Base-by-base conservation (phyloP, 2,888 invertebrate species). In the Hydroisotoma schaefferi region DNA sequence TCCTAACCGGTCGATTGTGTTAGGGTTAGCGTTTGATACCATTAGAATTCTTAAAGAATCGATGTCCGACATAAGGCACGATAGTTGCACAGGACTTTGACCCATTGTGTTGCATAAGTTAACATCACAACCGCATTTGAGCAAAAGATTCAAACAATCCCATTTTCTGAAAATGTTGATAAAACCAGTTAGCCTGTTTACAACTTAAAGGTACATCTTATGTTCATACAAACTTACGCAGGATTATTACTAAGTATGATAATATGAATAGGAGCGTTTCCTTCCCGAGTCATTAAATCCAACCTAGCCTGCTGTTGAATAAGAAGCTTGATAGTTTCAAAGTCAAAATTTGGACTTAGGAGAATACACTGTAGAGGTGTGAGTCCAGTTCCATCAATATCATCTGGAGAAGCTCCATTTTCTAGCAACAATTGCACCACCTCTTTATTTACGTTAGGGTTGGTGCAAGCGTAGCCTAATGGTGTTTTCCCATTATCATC, bases 31-130 rank as follows among this genome's bases (percentile, higher is more conserved):
- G 27, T 61, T 60, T 8, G 63, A 49, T n/a, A 60, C 48, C 2
- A 70, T 51, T n/a, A 72, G 59, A 47, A 70, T 60, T 47, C 60
- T 48, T 22, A 69, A 55, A 22, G 67, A 63, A 44, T 67, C 59
- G 12, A 63, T 57, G 53, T 72, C 71, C 20, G 64, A 58, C 52
- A 60, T 48, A 5, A 67, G 59, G 40, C 69, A 69, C 22, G 68
- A 64, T 25, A 70, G 46, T 46, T 72, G 71, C 25, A 69, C 52
- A 10, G 70, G 63, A 37, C 52, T 69, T 51, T 70, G 71, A n/a
- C 67, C 62, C 57, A 67, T 63, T 38, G 61, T 55, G 43, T 67
- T 70, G 25, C 47, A 53, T 20, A 59, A 44, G 57, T 71, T 63
- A 28, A 60, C 60, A 61, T 67, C 66, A 57, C 67, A 65, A 46